Conservation (phyloP, 2,797 vertebrate species). For the Siniperca obscura region DNA sequence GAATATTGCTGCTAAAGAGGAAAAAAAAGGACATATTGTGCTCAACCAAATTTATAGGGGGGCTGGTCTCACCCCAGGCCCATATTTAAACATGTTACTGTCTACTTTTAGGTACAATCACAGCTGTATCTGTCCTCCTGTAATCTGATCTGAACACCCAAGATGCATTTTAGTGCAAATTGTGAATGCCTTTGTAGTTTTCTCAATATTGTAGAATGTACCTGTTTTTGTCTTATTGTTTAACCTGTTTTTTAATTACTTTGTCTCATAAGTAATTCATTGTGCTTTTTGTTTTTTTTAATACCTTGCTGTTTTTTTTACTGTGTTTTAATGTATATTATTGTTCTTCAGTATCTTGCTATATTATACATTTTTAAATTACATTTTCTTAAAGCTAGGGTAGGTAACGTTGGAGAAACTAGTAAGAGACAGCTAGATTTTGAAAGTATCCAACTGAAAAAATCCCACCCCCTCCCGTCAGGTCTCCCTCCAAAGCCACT, state of each 20-base stretch:
- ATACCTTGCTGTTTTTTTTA: not conserved
- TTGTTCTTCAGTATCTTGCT: not conserved
- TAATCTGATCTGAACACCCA: not conserved
- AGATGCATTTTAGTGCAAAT: not conserved
- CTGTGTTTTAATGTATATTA: not conserved
- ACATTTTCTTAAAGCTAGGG: not conserved
- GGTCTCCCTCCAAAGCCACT: too few species aligned
- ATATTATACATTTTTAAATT: not conserved
- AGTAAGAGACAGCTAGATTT: too few species aligned
- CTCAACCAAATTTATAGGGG: not conserved
- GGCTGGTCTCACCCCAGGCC: not conserved
- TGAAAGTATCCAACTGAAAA: too few species aligned
- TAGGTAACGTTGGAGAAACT: too few species aligned
- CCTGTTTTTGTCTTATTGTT: not conserved
- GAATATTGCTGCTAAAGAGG: slow-evolving; percentile 18
- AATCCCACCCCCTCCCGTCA: too few species aligned
- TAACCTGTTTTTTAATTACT: not conserved
- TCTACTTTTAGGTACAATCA: not conserved
- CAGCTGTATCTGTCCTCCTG: not conserved
- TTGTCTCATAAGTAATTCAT: not conserved
- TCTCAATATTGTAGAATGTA: not conserved
- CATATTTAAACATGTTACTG: not conserved
- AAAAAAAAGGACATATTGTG: not conserved
- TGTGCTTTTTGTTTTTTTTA: not conserved
- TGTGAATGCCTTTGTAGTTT: not conserved